Percentiles rank a stretch among this genome's conserved stretches.
Conservation (phyloP, 2,113 vertebrate genomes). For the Blennius ocellaris region DNA sequence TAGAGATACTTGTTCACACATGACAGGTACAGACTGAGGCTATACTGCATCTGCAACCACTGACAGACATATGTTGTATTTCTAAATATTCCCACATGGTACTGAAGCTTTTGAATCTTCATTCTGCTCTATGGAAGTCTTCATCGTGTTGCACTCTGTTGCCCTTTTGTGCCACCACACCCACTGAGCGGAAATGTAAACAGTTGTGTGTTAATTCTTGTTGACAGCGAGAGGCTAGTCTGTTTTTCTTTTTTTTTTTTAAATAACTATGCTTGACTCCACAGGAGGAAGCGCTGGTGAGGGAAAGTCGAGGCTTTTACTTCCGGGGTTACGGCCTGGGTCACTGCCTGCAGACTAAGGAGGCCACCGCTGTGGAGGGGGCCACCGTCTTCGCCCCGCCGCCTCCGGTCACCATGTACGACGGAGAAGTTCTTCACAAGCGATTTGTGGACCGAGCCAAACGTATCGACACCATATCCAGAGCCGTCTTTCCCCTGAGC, state of each 20-base stretch:
- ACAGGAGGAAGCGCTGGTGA: slow-evolving; percentile 89
- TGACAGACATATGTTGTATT: neutral
- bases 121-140: slow-evolving; percentile 2
- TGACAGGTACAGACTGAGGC: neutral
- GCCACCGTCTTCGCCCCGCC: slow-evolving; percentile 77
- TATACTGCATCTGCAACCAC: neutral
- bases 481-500: slow-evolving; percentile 92
- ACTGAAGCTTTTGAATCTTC: neutral
- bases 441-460: slow-evolving; percentile 89
- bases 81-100: neutral
- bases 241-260: slow-evolving; percentile 29
- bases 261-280: slow-evolving; percentile 35
- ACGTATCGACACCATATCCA: slow-evolving; percentile 92
- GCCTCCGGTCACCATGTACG: slow-evolving; percentile 66
- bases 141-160: slow-evolving; percentile 3
- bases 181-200: slow-evolving; percentile 22
- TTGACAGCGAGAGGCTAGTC: slow-evolving; percentile 51
- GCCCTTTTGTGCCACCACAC: slow-evolving; percentile 19
- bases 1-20: neutral
- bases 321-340: slow-evolving; percentile 89
- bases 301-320: slow-evolving; percentile 87
- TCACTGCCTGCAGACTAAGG: slow-evolving; percentile 88
- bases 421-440: slow-evolving; percentile 82
- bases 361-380: slow-evolving; percentile 77
- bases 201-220: slow-evolving; percentile 33